Percentiles rank a stretch among this genome's conserved stretches.
These are phyloP conservation scores for Adineta ricciae DNA, from an alignment of 2,888 invertebrate genomes.

Conservation along the genomic window DNA sequence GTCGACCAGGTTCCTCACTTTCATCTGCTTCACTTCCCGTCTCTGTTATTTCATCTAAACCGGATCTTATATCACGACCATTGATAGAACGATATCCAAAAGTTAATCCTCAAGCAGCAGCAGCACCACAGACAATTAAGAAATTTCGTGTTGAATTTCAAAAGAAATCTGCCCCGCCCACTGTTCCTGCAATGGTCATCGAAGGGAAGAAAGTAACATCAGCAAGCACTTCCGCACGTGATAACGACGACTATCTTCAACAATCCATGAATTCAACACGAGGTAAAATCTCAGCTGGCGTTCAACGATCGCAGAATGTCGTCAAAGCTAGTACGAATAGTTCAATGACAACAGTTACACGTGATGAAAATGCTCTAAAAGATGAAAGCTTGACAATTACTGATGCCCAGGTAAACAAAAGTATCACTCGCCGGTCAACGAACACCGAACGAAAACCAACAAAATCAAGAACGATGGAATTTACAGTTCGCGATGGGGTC, in stretches of 20 bases:
- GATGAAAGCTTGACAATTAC: not conserved
- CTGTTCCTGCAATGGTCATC: not conserved
- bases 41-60: slow-evolving; percentile 2
- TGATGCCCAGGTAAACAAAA: not conserved
- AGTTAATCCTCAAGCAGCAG: not conserved
- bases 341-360: slow-evolving; percentile 8
- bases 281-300: not conserved
- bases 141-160: not conserved
- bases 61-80: not conserved
- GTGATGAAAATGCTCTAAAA: not conserved
- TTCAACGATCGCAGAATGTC: not conserved
- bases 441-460: not conserved
- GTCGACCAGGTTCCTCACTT: not conserved
- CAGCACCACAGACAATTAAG: not conserved
- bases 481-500: not conserved
- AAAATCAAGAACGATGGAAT: not conserved
- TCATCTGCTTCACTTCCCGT: not conserved
- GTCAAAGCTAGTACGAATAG: not conserved
- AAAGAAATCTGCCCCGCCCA: not conserved
- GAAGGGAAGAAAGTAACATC: slow-evolving; percentile 18
- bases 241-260: not conserved
- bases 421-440: not conserved
- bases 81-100: not conserved
- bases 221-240: not conserved
- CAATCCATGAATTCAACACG: not conserved